phyloP scores from a whole-genome alignment of 1,140 invertebrate species.

The Philotrypesis tridentata region DNA sequence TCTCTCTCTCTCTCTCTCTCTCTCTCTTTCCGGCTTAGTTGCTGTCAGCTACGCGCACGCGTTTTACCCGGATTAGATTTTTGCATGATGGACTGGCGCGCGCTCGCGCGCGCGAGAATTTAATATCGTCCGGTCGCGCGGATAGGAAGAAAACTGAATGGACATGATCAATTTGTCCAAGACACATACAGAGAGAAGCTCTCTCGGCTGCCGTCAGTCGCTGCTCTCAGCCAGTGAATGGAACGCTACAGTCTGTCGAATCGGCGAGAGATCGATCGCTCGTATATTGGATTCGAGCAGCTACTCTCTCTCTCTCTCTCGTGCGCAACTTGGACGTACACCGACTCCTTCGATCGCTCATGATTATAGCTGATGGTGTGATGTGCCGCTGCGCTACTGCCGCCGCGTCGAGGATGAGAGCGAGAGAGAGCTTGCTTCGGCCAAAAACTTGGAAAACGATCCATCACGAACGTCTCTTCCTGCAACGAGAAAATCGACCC shows the following conservation, averaged over 20 bases:
- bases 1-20: too few relatives aligned
- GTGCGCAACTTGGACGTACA: neutral
- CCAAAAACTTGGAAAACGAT: conserved; percentile 47
- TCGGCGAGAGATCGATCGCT: conserved; percentile 28
- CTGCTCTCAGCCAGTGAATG: neutral
- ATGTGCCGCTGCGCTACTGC: conserved; percentile 1
- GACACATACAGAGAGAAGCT: neutral
- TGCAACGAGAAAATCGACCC: conserved; percentile 47
- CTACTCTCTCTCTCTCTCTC: neutral
- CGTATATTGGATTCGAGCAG: conserved; percentile 3
- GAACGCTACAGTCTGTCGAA: conserved; percentile 23
- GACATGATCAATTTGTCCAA: conserved; percentile 26
- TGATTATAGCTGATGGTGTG: conserved; percentile 29
- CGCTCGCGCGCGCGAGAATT: neutral
- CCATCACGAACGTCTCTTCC: conserved; percentile 43
- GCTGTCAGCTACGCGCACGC: too few relatives aligned
- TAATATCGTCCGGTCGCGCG: neutral
- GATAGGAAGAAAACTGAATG: neutral
- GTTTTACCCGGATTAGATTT: too few relatives aligned
- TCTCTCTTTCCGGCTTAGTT: too few relatives aligned
- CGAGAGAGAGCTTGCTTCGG: conserved; percentile 20
- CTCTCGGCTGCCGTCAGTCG: neutral
- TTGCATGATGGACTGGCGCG: too few relatives aligned
- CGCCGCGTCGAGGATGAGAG: conserved; percentile 3
- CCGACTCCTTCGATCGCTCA: conserved; percentile 17